Evolutionary conservation across 1,140 invertebrate genomes (phyloP).

Genomic region (Calephelis nemesis): DNA sequence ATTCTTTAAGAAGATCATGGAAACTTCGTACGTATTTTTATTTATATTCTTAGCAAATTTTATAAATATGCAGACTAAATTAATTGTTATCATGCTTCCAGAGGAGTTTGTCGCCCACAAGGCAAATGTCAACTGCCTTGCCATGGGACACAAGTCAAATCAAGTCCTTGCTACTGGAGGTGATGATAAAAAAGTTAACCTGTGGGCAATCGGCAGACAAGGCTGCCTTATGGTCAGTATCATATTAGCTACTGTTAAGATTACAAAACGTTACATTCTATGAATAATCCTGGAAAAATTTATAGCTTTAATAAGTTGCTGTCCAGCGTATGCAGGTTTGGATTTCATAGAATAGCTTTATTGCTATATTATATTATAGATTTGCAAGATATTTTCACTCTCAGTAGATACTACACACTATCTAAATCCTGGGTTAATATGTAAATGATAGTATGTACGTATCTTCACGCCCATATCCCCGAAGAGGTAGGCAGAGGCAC

Average conservation of each 20-base stretch:
- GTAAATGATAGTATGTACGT: too few relatives aligned
- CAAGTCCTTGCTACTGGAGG: slow-evolving; percentile 96
- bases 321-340: too few relatives aligned
- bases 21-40: slow-evolving; percentile 69
- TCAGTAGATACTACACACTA: too few relatives aligned
- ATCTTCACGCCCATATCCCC: too few relatives aligned
- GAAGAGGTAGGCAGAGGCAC: too few relatives aligned
- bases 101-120: slow-evolving; percentile 95
- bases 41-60: background rate
- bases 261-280: background rate
- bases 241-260: slow-evolving; percentile 5
- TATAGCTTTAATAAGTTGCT: too few relatives aligned
- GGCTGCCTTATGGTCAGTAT: slow-evolving; percentile 95
- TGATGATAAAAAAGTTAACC: slow-evolving; percentile 97
- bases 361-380: too few relatives aligned
- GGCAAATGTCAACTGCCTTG: slow-evolving; percentile 93
- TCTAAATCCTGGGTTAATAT: too few relatives aligned
- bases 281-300: too few relatives aligned
- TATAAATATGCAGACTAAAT: background rate
- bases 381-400: too few relatives aligned
- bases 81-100: slow-evolving; percentile 66
- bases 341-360: too few relatives aligned
- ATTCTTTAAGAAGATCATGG: slow-evolving; percentile 70
- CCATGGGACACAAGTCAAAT: slow-evolving; percentile 91
- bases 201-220: slow-evolving; percentile 97